These are phyloP conservation scores for Brachyalestes nurse DNA, from an alignment of 2,797 vertebrate genomes.

Conservation along the genomic window DNA sequence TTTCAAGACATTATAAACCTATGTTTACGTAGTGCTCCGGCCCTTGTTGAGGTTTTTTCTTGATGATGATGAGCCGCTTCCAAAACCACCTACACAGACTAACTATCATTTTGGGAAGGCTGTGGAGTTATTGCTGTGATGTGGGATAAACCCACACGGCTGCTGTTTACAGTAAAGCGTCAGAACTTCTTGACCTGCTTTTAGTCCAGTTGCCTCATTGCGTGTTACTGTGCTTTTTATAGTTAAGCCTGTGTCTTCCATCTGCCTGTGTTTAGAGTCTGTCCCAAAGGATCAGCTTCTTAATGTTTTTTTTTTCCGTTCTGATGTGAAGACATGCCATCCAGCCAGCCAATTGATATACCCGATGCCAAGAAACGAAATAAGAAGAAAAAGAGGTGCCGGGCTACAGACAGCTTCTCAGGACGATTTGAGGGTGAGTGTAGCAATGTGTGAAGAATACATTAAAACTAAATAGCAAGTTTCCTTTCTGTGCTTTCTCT, in stretches of 20 bases:
- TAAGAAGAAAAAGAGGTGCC: slow-evolving; percentile 97
- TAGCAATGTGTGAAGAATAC: neutral
- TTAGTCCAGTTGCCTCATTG: neutral
- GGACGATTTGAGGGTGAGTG: slow-evolving; percentile 91
- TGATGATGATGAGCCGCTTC: neutral
- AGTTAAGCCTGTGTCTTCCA: neutral
- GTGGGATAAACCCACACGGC: slow-evolving; percentile 9
- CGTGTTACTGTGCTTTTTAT: slow-evolving; percentile 6
- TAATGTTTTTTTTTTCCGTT: slow-evolving; percentile 1
- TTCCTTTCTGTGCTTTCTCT: no score
- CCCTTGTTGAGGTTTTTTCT: neutral
- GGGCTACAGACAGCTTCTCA: slow-evolving; percentile 96
- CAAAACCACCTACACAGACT: neutral
- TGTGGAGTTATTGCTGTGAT: slow-evolving; percentile 17
- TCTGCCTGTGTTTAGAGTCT: neutral
- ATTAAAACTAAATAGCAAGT: no score
- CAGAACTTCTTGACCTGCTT: slow-evolving; percentile 10
- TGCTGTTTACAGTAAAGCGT: slow-evolving; percentile 21
- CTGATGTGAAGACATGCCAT: slow-evolving; percentile 84
- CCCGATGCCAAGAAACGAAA: slow-evolving; percentile 94
- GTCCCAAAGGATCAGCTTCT: slow-evolving; percentile 7
- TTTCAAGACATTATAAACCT: neutral
- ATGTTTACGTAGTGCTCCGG: neutral
- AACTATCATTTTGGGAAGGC: slow-evolving; percentile 9
- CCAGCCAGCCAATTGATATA: slow-evolving; percentile 96